Conservation (phyloP, 2,797 vertebrate genomes). For the Eulemur coronatus region DNA sequence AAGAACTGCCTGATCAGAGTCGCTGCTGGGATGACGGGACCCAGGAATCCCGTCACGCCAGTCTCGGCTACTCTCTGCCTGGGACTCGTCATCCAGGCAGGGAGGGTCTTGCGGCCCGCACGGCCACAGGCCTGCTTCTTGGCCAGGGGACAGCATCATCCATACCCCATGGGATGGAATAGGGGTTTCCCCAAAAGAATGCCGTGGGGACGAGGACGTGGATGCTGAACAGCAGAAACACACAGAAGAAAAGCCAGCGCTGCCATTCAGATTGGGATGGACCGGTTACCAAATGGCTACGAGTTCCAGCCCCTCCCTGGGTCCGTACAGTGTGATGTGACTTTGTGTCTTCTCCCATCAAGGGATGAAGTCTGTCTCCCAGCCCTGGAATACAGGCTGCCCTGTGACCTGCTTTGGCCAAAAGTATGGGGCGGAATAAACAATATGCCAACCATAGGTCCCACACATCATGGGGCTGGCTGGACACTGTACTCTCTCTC, state of each 20-base stretch:
- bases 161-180: neutral
- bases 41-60: no score
- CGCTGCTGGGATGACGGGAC: neutral
- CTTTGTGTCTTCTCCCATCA: neutral
- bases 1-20: neutral
- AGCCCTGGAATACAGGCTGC: no score
- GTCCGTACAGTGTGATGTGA: neutral
- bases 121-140: neutral
- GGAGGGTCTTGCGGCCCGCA: neutral
- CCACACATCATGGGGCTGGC: neutral
- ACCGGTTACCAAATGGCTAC: neutral
- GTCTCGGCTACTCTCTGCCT: neutral
- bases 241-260: neutral
- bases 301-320: neutral
- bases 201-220: no score
- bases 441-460: fast-evolving
- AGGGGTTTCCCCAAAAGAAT: no score
- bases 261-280: fast-evolving
- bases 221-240: neutral
- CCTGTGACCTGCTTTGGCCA: neutral
- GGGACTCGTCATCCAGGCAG: fast-evolving
- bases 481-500: neutral
- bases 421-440: no score
- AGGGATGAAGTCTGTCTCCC: neutral
- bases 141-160: neutral